phyloP scores from a whole-genome alignment of 2,797 vertebrate genomes.

The Paratrypauchen microcephalus region DNA sequence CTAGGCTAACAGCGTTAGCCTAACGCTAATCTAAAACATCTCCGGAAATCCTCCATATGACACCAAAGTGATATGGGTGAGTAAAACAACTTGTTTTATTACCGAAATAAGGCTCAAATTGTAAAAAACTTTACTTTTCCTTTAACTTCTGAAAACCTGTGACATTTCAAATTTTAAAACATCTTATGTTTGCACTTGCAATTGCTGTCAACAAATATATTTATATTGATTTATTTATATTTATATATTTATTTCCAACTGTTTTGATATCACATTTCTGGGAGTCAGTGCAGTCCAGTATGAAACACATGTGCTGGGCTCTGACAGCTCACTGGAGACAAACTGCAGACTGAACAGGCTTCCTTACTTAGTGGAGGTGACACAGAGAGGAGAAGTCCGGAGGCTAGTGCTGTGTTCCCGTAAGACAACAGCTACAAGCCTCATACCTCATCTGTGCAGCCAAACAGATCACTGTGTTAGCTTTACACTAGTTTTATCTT shows the following conservation, averaged over 20 bases:
- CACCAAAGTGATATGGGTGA: too few relatives aligned
- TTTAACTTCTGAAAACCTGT: background rate
- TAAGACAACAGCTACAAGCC: constrained; percentile 19
- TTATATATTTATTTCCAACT: background rate
- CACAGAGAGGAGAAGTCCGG: constrained; percentile 30
- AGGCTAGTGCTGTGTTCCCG: constrained; percentile 18
- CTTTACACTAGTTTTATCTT: background rate
- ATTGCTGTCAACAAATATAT: background rate
- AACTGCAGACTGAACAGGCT: constrained; percentile 27
- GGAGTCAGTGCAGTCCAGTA: constrained; percentile 6
- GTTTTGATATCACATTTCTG: background rate
- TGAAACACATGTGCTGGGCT: constrained; percentile 14
- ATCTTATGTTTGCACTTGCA: background rate
- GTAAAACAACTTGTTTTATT: too few relatives aligned
- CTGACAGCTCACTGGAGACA: constrained; percentile 27
- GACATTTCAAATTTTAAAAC: background rate
- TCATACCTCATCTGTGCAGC: background rate
- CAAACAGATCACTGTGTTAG: constrained; percentile 16
- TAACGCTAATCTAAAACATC: too few relatives aligned
- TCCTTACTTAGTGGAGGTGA: constrained; percentile 27
- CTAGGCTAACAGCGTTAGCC: too few relatives aligned
- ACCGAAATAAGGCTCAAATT: too few relatives aligned
- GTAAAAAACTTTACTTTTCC: too few relatives aligned
- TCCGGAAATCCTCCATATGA: too few relatives aligned
- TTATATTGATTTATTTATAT: too few relatives aligned